Percentiles rank a stretch among this genome's conserved stretches.
Evolutionary conservation across 2,888 invertebrate species (phyloP).

Genomic region (Ashinkailepas kermadecensis): DNA sequence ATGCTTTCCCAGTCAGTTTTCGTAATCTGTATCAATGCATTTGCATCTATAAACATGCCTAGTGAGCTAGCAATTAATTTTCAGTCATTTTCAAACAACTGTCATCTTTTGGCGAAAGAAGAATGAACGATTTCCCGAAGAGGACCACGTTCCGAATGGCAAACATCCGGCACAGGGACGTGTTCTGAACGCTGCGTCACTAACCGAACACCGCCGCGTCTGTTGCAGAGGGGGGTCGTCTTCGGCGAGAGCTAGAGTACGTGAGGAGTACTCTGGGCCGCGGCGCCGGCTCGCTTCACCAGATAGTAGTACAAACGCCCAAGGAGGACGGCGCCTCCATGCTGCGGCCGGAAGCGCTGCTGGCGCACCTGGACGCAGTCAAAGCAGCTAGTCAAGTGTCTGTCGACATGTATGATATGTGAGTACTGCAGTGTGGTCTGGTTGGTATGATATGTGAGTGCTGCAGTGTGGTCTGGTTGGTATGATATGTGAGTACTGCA

Average conservation of each 20-base stretch:
- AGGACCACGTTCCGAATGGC: no score
- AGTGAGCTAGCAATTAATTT: no score
- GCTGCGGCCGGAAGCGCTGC: conserved; percentile 74
- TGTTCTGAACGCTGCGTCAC: no score
- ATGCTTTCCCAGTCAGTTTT: no score
- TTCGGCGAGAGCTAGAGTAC: conserved; percentile 78
- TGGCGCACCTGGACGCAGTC: conserved; percentile 74
- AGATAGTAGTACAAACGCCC: conserved; percentile 90
- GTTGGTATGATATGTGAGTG: conserved; percentile 48
- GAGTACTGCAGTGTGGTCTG: conserved; percentile 41
- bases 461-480: no score
- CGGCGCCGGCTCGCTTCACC: conserved; percentile 69
- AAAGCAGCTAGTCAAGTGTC: conserved; percentile 76
- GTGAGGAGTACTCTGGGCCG: conserved; percentile 69
- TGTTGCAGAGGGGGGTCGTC: conserved; percentile 71
- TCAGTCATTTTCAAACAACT: no score
- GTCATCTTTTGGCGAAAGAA: no score
- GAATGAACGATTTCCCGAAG: no score
- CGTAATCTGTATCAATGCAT: no score
- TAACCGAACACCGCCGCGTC: no score
- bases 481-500: conserved; percentile 48
- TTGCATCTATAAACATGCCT: no score
- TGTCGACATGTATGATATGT: conserved; percentile 82
- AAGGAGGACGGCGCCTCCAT: conserved; percentile 54
- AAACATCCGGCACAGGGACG: no score